Evolutionary conservation across 2,888 invertebrate genomes (phyloP).

Genomic region (Latrodectus elegans): DNA sequence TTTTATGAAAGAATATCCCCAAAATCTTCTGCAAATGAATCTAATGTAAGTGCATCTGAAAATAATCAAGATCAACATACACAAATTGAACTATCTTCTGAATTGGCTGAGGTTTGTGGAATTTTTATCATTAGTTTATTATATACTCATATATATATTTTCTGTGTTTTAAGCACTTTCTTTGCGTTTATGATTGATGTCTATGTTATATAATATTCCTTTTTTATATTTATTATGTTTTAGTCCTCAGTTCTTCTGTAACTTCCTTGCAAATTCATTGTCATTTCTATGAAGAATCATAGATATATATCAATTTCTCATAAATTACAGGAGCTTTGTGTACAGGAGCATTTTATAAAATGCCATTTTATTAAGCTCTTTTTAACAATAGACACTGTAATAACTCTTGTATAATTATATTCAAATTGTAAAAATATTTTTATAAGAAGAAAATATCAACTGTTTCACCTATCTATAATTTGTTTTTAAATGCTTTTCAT

Average conservation of each 20-base stretch:
- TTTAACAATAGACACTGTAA: too few species aligned
- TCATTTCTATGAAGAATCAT: not conserved
- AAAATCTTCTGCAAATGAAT: constrained; percentile 57
- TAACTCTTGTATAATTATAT: too few species aligned
- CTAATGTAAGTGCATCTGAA: constrained; percentile 12
- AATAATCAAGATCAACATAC: constrained; percentile 24
- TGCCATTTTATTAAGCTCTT: too few species aligned
- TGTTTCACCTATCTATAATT: too few species aligned
- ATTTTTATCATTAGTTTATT: not conserved
- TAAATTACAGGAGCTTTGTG: too few species aligned
- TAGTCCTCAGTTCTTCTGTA: not conserved
- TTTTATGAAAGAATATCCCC: constrained; percentile 86
- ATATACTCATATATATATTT: not conserved
- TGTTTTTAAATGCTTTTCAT: too few species aligned
- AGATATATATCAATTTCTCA: too few species aligned
- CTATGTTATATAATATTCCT: not conserved
- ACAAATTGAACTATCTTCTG: constrained; percentile 64
- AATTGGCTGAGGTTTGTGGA: constrained; percentile 65
- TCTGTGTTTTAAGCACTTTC: not conserved
- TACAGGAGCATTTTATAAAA: too few species aligned
- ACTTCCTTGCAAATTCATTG: not conserved
- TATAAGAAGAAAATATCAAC: too few species aligned
- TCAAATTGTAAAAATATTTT: too few species aligned
- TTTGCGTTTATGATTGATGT: not conserved
- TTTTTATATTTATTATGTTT: not conserved